Evolutionary conservation across 2,113 vertebrate genomes (phyloP).

Genomic region (Procavia capensis): DNA sequence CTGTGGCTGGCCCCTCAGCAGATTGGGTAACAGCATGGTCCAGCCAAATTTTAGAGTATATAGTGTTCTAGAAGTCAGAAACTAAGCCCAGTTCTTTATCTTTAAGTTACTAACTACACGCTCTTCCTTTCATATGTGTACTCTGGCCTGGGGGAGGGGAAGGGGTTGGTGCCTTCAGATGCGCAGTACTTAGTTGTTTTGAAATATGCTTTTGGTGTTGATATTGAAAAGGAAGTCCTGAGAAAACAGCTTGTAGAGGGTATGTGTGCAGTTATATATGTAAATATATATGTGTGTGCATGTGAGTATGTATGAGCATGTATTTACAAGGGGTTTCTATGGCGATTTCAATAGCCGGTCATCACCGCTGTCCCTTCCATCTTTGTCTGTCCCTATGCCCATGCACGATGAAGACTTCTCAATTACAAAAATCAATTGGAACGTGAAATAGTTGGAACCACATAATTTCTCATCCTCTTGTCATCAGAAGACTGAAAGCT

Average conservation of each 20-base stretch:
- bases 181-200: background rate
- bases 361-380: background rate
- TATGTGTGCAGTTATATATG: background rate
- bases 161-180: background rate
- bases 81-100: background rate
- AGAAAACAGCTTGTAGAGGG: background rate
- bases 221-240: background rate
- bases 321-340: background rate
- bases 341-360: conserved; percentile 35
- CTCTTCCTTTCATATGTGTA: background rate
- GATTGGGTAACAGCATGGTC: background rate
- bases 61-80: background rate
- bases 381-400: conserved; percentile 44
- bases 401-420: background rate
- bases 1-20: background rate
- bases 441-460: conserved; percentile 5
- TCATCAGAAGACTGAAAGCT: conserved; percentile 25
- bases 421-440: conserved; percentile 47
- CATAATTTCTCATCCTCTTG: conserved; percentile 43
- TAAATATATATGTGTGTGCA: background rate
- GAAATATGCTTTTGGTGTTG: background rate
- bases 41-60: background rate
- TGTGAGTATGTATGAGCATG: background rate
- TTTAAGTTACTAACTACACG: background rate
- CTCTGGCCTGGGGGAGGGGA: background rate